Evolutionary conservation across 2,888 invertebrate species (phyloP), one percentile per base, ranked within the genome.

Genomic region (Pherbina coryleti): DNA sequence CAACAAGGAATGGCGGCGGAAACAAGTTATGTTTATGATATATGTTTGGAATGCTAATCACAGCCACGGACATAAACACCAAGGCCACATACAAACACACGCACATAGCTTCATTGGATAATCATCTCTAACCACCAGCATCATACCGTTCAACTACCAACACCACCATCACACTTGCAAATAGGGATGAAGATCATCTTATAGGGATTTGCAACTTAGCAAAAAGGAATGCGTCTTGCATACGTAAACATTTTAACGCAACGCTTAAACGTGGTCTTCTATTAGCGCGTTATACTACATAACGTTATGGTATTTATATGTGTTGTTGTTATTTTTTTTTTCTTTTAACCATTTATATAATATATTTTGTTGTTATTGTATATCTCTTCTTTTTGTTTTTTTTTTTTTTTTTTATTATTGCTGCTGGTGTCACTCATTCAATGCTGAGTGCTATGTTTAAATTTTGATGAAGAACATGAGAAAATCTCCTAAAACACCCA

Each of bases 131-230:
- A 31, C 79, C 83, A 84, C 84, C 83, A 84, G 84, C 85, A 11
- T 14, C 44, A 44, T 44, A 44, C 14, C 44, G 44, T 44, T 44
- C 44, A 11, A 44, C 44, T 11, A 44, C 44, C 1, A 11, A 44
- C 44, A 44, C 44, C 44, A 37, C 37, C 37, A 37, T 8, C 34
- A 86, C 86, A 85, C 83, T 84, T 86, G 85, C 85, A 86, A 85
- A 86, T 84, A 53, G 86, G 79, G 74, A 83, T 86, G 85, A 82
- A 55, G 86, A 86, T 87, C 87, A 85, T 87, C 87, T 86, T 88
- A 88, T 84, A 87, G 86, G 85, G 87, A 88, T 88, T 87, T 87
- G 87, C 87, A 88, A 87, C 88, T 87, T 87, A 86, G 88, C 88
- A 86, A 86, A 79, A 78, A 82, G 82, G 77, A 81, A 85, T 86